These are phyloP conservation scores for Hydrolagus colliei DNA, from an alignment of 2,797 vertebrate genomes.

Conservation along the genomic window DNA sequence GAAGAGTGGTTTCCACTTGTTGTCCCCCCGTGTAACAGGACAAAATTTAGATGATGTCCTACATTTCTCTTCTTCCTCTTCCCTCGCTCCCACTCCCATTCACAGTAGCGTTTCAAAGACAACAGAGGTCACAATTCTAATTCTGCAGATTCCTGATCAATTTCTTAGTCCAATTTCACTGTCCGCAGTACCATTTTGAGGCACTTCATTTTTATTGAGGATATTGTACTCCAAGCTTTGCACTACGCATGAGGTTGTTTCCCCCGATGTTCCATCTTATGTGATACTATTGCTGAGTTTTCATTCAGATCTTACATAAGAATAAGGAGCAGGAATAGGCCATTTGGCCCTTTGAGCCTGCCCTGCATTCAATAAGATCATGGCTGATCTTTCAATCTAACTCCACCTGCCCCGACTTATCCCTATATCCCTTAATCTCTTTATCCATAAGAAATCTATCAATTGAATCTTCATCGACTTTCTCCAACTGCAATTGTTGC, in stretches of 20 bases:
- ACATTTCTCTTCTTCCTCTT: background rate
- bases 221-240: background rate
- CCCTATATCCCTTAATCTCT: too few relatives aligned
- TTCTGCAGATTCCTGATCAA: background rate
- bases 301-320: too few relatives aligned
- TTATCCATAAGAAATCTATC: too few relatives aligned
- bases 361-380: too few relatives aligned
- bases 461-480: background rate
- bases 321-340: too few relatives aligned
- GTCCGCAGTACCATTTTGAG: background rate
- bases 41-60: background rate
- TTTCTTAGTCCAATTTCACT: background rate
- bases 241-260: background rate
- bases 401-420: too few relatives aligned
- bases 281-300: too few relatives aligned
- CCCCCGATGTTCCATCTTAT: background rate
- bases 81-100: background rate
- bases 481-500: background rate
- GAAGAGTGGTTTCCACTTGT: background rate
- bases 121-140: background rate
- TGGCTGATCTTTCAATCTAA: too few relatives aligned
- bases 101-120: background rate
- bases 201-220: background rate
- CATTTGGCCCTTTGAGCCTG: too few relatives aligned
- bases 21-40: background rate